Evolutionary conservation across 2,797 vertebrate species (phyloP).

Genomic region (Catostomus latipinnis): DNA sequence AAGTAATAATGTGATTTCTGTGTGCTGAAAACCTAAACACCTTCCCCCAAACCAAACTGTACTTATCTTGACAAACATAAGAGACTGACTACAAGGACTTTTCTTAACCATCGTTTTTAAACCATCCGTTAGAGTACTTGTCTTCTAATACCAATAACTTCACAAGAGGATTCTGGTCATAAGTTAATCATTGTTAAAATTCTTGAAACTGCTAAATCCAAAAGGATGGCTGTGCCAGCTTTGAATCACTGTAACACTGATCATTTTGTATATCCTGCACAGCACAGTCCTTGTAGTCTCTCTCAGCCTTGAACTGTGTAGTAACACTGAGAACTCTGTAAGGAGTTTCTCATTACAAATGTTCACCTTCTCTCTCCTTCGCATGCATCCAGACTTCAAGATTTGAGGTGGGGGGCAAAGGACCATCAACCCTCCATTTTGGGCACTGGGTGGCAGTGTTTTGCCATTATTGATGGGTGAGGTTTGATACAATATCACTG

Average conservation of each 20-base stretch:
- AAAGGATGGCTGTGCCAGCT: neutral
- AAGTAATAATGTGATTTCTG: no score
- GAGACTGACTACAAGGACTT: constrained; percentile 23
- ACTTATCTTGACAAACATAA: neutral
- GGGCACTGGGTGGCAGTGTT: constrained; percentile 68
- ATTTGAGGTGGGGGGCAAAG: constrained; percentile 93
- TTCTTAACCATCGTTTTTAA: neutral
- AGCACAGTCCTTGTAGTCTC: constrained; percentile 18
- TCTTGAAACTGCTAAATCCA: neutral
- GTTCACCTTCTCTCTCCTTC: constrained; percentile 93
- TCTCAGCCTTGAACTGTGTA: constrained; percentile 4
- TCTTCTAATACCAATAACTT: neutral
- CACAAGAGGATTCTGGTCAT: no score
- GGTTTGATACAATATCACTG: constrained; percentile 25
- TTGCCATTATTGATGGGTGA: constrained; percentile 70
- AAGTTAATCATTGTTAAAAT: no score
- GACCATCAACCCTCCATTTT: constrained; percentile 78
- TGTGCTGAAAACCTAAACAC: neutral
- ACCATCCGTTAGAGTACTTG: neutral
- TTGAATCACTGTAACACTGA: no score
- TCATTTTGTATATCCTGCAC: neutral
- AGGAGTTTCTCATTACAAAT: neutral
- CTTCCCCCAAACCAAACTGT: neutral
- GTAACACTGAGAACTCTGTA: neutral
- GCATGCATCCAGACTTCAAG: constrained; percentile 90